These are phyloP conservation scores for Achatina immaculata DNA, from an alignment of 1,140 invertebrate species.

Conservation along the genomic window DNA sequence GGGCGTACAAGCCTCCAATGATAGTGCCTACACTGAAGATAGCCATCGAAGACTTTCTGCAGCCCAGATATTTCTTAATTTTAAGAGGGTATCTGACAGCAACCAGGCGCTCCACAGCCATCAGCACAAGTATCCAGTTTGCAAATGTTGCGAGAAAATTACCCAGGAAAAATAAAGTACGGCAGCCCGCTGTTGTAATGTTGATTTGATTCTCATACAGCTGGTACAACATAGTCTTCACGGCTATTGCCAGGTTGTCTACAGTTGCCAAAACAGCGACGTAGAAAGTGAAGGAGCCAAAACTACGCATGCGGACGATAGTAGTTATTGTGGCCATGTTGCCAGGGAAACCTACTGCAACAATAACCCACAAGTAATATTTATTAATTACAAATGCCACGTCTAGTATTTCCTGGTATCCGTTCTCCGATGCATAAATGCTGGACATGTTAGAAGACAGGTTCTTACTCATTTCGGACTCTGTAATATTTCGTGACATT, in stretches of 20 bases:
- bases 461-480: neutral
- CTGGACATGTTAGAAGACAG: neutral
- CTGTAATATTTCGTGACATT: too few species aligned
- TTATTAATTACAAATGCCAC: slow-evolving; percentile 23
- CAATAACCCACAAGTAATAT: slow-evolving; percentile 34
- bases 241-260: slow-evolving; percentile 50
- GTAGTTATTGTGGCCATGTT: slow-evolving; percentile 57
- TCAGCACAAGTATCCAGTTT: slow-evolving; percentile 61
- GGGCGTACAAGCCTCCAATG: slow-evolving; percentile 26
- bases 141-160: slow-evolving; percentile 53
- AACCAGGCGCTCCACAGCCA: slow-evolving; percentile 56
- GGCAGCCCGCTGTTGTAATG: slow-evolving; percentile 41
- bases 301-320: slow-evolving; percentile 48
- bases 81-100: slow-evolving; percentile 34
- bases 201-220: slow-evolving; percentile 36
- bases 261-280: slow-evolving; percentile 55
- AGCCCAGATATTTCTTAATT: slow-evolving; percentile 22
- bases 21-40: slow-evolving; percentile 23
- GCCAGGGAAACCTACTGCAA: slow-evolving; percentile 35
- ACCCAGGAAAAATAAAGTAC: slow-evolving; percentile 49
- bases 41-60: slow-evolving; percentile 11
- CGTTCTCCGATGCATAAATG: neutral
- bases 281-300: slow-evolving; percentile 54
- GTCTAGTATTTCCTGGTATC: neutral
- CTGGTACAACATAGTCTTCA: slow-evolving; percentile 50